Evolutionary conservation across 2,113 vertebrate genomes (phyloP), one percentile per base, ranked within the genome.

Genomic region (Prunella fulvescens): DNA sequence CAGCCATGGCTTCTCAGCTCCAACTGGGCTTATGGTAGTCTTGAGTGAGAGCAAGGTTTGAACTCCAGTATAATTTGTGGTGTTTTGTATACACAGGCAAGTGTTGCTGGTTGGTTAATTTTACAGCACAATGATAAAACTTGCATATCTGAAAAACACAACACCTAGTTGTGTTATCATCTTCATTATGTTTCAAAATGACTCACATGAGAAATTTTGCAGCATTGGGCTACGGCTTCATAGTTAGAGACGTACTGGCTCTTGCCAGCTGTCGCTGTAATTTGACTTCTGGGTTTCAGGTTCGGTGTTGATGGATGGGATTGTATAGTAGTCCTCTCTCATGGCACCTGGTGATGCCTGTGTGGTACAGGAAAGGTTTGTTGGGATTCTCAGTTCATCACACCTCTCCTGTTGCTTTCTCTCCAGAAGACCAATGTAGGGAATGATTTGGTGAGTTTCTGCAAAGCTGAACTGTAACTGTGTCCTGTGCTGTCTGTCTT

Each of bases 311-410:
- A 22, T 51, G 33, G 58, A 23, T 73, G 37, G 73, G 53, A 45
- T 92, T 62, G 56, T 33, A 19, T 6, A 17, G 61, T 35, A 64
- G 20, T 74, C 31, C 44, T 70, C 73, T 74, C 58, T 88, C 80
- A 40, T 3, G 4, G 56, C 56, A 58, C 73, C 84, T 60, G 81
- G 39, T 10, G 3, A 9, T 80, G 33, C 56, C 39, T 2, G 0
- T 11, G 25, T 51, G 20, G 40, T 5, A 42, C 44, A 0, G 0
- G 0, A 35, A 54, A 47, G 19, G 23, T 61, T 62, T 4, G 2
- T 9, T 83, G 15, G 35, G 33, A 39, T 88, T 88, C 42, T 86
- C 6, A 14, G 60, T 66, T 39, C 28, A 6, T 73, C 22, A 10
- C 42, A 56, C 18, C 22, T 81, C 29, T 88, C 13, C 39, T 29